These are phyloP conservation scores for Phyllotreta cruciferae DNA, from an alignment of 2,888 invertebrate genomes.

Conservation along the genomic window DNA sequence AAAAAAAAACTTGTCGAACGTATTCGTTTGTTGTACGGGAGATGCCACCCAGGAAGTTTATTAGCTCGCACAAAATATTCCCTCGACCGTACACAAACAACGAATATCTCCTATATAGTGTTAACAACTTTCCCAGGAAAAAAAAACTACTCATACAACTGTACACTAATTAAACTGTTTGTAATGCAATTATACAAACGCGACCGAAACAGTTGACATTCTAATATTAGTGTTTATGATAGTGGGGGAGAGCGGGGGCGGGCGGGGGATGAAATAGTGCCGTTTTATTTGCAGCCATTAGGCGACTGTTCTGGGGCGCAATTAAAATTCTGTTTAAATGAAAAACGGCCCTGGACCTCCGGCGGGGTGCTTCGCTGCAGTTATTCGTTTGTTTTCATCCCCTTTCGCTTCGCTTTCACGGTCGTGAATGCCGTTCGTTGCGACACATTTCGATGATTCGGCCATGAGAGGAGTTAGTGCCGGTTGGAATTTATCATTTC, in stretches of 20 bases:
- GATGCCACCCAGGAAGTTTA: no score
- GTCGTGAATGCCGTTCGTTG: conserved; percentile 5
- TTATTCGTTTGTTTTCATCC: conserved; percentile 37
- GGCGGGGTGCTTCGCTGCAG: conserved; percentile 29
- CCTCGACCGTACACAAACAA: no score
- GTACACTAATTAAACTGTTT: conserved; percentile 32
- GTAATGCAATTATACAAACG: conserved; percentile 23
- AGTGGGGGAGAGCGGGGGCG: conserved; percentile 33
- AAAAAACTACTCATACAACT: no score
- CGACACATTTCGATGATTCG: conserved; percentile 14
- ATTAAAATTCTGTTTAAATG: conserved; percentile 52
- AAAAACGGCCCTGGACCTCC: conserved; percentile 42
- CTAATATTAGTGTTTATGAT: conserved; percentile 45
- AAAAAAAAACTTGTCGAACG: no score
- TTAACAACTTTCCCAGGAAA: no score
- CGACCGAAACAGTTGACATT: conserved; percentile 36
- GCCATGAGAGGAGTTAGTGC: conserved; percentile 10
- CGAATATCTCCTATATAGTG: no score
- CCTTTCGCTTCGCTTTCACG: conserved; percentile 1
- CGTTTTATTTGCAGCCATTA: conserved; percentile 47
- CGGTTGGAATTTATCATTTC: neutral
- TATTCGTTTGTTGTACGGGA: no score
- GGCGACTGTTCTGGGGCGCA: conserved; percentile 44
- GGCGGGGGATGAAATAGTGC: conserved; percentile 40
- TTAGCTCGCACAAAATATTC: no score